Conservation (phyloP, 2,113 vertebrate genomes). For the Thunnus maccoyii region DNA sequence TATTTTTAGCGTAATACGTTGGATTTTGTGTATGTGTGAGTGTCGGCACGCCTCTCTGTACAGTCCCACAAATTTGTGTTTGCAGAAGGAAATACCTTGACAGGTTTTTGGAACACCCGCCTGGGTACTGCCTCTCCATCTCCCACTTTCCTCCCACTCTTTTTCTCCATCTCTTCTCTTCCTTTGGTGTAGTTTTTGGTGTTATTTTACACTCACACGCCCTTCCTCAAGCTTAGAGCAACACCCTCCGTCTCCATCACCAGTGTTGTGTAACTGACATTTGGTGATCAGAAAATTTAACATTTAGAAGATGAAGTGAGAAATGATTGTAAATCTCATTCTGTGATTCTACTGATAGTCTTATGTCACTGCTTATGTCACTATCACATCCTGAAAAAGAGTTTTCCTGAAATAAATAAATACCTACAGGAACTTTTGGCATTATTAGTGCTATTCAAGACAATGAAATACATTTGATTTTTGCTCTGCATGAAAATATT, state of each 20-base stretch:
- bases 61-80: conserved; percentile 72
- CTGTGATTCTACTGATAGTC: conserved; percentile 13
- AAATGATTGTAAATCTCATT: conserved; percentile 49
- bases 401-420: background rate
- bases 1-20: conserved; percentile 57
- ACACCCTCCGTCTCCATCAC: conserved; percentile 43
- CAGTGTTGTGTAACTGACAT: conserved; percentile 56
- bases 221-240: conserved; percentile 72
- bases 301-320: conserved; percentile 38
- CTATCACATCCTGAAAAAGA: conserved; percentile 2
- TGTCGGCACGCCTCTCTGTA: conserved; percentile 29
- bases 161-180: conserved; percentile 68
- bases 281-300: conserved; percentile 50
- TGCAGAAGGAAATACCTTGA: conserved; percentile 83
- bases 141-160: conserved; percentile 64
- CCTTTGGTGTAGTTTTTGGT: conserved; percentile 74
- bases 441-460: background rate
- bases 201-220: conserved; percentile 80
- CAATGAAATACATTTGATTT: background rate
- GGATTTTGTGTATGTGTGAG: conserved; percentile 35
- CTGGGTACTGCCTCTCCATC: conserved; percentile 53
- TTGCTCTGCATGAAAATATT: conserved; percentile 1
- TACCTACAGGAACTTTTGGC: background rate
- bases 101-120: conserved; percentile 78
- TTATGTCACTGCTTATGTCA: conserved; percentile 28